Evolutionary conservation across 2,797 vertebrate genomes (phyloP).

Genomic region (Coregonus ussuriensis): DNA sequence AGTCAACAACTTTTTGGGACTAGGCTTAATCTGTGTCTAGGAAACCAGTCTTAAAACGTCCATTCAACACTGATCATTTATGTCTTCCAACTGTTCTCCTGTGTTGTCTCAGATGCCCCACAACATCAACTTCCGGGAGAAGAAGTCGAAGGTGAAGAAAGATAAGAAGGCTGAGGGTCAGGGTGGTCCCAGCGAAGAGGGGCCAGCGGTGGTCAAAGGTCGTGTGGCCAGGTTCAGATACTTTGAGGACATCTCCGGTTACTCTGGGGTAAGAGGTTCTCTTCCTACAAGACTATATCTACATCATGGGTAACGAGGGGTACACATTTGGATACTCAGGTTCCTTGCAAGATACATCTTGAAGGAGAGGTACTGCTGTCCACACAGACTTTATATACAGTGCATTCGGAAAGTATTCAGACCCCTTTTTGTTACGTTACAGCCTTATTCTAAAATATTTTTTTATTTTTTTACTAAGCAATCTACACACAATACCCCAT

Average conservation of each 20-base stretch:
- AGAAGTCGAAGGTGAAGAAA: slow-evolving; percentile 84
- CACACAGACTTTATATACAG: background rate
- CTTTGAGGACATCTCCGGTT: slow-evolving; percentile 92
- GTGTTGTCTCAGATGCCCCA: slow-evolving; percentile 81
- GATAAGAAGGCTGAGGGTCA: slow-evolving; percentile 79
- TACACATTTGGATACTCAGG: background rate
- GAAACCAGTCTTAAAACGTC: too few species aligned
- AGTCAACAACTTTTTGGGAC: background rate
- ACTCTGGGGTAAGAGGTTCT: slow-evolving; percentile 80
- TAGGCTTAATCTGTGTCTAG: too few species aligned
- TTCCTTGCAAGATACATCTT: background rate
- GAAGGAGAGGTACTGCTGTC: background rate
- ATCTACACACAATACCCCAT: too few species aligned
- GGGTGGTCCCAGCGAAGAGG: slow-evolving; percentile 67
- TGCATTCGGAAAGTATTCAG: too few species aligned
- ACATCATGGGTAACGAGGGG: too few species aligned
- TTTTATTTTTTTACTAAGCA: too few species aligned
- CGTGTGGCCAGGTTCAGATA: slow-evolving; percentile 86
- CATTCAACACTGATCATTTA: background rate
- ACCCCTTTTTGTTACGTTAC: too few species aligned
- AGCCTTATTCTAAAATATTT: too few species aligned
- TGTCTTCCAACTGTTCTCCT: background rate
- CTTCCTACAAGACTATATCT: background rate
- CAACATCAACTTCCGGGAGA: slow-evolving; percentile 92
- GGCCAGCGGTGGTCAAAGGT: slow-evolving; percentile 54